Base-by-base conservation (phyloP, 1,140 invertebrate genomes). In the Pseudomyrmex gracilis region DNA sequence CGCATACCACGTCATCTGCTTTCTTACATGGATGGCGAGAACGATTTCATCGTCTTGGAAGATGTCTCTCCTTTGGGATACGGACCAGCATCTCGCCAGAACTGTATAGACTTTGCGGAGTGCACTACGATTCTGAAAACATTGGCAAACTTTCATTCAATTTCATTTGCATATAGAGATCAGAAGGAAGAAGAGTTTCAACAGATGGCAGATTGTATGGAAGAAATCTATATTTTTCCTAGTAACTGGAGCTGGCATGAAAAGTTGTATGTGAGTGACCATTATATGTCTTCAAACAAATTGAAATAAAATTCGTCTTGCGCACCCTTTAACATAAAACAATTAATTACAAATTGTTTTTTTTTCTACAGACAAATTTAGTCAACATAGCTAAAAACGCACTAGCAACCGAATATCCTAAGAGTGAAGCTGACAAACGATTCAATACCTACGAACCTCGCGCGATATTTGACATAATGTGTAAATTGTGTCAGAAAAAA, bases 91-190 rank as follows among this genome's bases (percentile, higher is more conserved):
- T 89, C 93, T 1, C 92, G 96, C 66, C 94, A 95, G 87, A 92
- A 93, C 85, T 95, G 94, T 2, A 91, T 96, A 13, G 94, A 95
- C 87, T 91, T 94, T 9, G 87, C 94, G 0, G 94, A 96, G 82
- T 95, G 94, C 64, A 92, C 89, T 58, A 77, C 95, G 3, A 95
- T 96, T 22, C 91, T 97, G 60, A 94, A 95, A 90, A 92, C 95
- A 1, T 90, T 97, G 20, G 97, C 96, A 0, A 95, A 95, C 87
- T 97, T 96, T 86, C 97, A 97, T 91, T 96, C 96, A 2, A 87
- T 97, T 4, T 96, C 96, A 0, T 95, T 97, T 82, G 97, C 96
- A 0, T 96, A 96, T 85, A 96, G 95, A 91, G 95, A 97, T 82
- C 95, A 97, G 84, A 90, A 96, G 22, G 95, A 95, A 1, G 91